Base-by-base conservation (phyloP, 1,140 invertebrate genomes). In the Glomeris maerens region DNA sequence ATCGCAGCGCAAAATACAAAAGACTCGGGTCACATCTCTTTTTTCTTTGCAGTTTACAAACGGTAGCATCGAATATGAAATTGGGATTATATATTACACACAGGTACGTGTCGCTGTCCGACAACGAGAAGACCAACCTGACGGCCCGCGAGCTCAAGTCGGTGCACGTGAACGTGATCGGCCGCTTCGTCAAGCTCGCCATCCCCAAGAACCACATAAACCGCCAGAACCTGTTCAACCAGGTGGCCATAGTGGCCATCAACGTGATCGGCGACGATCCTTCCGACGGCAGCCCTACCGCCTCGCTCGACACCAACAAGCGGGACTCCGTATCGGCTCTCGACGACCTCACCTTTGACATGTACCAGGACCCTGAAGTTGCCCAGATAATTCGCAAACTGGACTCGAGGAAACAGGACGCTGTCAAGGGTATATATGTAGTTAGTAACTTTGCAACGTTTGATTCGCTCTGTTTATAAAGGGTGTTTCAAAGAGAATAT, bases 321-420 rank as follows among this genome's bases (percentile, higher is more conserved):
- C 5, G 5, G 22, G 74, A 78, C 55, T 78, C 80, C 49, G 80
- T 79, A 48, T 92, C 88, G 1, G 81, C 86, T 0, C 85, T 89
- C 59, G 90, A 96, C 63, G 90, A 96, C 67, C 69, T 96, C n/a
- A 83, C 89, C 0, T 94, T 94, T 68, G 85, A 90, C 45, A 96
- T 96, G 90, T 96, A 96, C 61, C 88, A 94, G 5, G 90, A 94
- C 66, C 79, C 80, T n/a, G 88, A 92, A 57, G 82, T 93, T 2
- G 86, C 86, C 0, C 79, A 81, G 57, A 77, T 90, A 39, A 86
- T 96, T n/a, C 72, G 84, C 14, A 78, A 78, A 60, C 76, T 96
- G 70, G 89, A 94, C 64, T 70, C 76, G 10, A 88, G 85, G 61
- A 94, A 94, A 64, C 74, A 81, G 48, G 73, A 80, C 59, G 88